A percentile compares a stretch with the other conserved stretches of the same genome.
Evolutionary conservation across 2,113 vertebrate genomes (phyloP).

Genomic region (Puntigrus tetrazona): DNA sequence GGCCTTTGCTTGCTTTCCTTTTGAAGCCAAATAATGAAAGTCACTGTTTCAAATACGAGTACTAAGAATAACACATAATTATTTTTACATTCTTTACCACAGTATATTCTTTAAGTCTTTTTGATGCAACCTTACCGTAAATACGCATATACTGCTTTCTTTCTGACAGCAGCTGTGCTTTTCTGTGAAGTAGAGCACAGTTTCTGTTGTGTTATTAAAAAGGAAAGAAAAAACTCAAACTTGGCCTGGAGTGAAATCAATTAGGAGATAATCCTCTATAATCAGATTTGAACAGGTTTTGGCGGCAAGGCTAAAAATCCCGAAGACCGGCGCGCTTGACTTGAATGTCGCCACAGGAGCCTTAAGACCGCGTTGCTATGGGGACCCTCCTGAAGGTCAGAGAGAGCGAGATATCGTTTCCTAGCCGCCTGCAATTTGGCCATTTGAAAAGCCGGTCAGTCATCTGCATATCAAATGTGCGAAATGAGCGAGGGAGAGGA

Average conservation of each 20-base stretch:
- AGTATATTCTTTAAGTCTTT: conserved; percentile 20
- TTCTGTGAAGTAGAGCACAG: conserved; percentile 29
- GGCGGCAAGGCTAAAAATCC: conserved; percentile 63
- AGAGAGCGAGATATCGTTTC: conserved; percentile 54
- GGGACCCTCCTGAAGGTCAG: conserved; percentile 70
- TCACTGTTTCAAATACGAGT: not conserved
- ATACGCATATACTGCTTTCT: conserved; percentile 18
- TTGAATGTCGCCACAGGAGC: conserved; percentile 60
- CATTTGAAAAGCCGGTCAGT: conserved; percentile 43
- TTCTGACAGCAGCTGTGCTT: conserved; percentile 10
- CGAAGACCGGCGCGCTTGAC: conserved; percentile 70
- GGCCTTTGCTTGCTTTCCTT: not conserved
- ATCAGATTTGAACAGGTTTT: conserved; percentile 76
- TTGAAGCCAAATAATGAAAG: not conserved
- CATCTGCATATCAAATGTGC: conserved; percentile 57
- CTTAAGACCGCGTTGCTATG: conserved; percentile 68
- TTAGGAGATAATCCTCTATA: conserved; percentile 77
- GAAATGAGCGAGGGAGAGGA: conserved; percentile 40
- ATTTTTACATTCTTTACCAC: conserved; percentile 6
- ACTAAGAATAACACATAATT: not conserved
- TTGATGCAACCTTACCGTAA: not conserved
- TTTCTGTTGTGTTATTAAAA: conserved; percentile 50
- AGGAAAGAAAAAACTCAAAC: conserved; percentile 63
- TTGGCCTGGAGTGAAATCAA: conserved; percentile 76
- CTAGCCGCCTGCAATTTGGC: conserved; percentile 44